A percentile compares a stretch with the other conserved stretches of the same genome.
These are phyloP conservation scores for Xestia sexstrigata DNA, from an alignment of 2,888 invertebrate genomes.

Conservation along the genomic window DNA sequence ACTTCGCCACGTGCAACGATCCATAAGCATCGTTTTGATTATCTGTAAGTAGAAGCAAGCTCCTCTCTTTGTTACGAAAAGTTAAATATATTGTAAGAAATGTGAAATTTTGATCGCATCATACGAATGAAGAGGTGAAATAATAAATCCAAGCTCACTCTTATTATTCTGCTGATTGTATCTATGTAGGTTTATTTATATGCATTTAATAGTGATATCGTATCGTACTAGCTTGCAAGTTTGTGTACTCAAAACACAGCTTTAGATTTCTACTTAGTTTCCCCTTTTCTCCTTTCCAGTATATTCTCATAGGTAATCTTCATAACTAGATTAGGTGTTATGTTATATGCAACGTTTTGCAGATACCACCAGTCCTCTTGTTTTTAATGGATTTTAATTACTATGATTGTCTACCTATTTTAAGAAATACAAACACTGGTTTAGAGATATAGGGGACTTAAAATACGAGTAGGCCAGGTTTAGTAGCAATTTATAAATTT, in stretches of 20 bases:
- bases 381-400: constrained; percentile 5
- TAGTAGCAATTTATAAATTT: neutral
- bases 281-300: neutral
- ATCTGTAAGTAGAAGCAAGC: neutral
- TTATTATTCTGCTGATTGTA: neutral
- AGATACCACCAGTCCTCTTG: neutral
- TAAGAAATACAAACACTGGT: neutral
- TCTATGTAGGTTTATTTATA: neutral
- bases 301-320: neutral
- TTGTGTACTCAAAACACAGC: neutral
- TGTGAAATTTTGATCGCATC: neutral
- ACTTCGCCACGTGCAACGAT: neutral
- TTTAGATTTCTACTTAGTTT: neutral
- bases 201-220: constrained; percentile 3
- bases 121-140: no score
- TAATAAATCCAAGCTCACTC: neutral
- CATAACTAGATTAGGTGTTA: neutral
- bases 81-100: neutral
- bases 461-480: neutral
- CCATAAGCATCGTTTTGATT: constrained; percentile 1
- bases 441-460: neutral
- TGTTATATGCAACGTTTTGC: constrained; percentile 16
- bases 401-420: neutral
- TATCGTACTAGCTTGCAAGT: neutral
- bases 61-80: neutral